phyloP scores from a whole-genome alignment of 2,113 vertebrate genomes.

The Rhabdomys dilectus region DNA sequence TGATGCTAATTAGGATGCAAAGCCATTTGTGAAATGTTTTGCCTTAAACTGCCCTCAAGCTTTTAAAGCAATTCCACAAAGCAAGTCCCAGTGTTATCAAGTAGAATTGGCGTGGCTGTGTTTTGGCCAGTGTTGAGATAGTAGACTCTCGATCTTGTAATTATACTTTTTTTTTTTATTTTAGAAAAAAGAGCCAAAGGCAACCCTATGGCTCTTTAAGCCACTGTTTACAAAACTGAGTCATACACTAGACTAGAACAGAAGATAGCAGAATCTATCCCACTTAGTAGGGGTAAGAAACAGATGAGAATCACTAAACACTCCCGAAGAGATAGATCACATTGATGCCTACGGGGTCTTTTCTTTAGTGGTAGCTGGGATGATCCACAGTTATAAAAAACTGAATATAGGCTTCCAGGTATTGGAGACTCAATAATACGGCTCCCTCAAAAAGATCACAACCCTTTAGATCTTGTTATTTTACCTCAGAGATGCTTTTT shows the following conservation, averaged over 20 bases:
- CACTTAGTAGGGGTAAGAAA: not conserved
- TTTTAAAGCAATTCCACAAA: not conserved
- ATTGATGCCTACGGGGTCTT: not conserved
- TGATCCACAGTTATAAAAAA: constrained; percentile 21
- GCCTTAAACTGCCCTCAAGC: not conserved
- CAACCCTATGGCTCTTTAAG: not conserved
- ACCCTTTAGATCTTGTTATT: constrained; percentile 64
- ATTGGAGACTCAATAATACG: not conserved
- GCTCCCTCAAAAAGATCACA: not conserved
- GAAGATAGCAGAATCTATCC: not conserved
- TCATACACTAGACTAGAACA: not conserved
- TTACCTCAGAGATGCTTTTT: constrained; percentile 56
- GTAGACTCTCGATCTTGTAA: not conserved
- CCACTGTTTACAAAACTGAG: constrained; percentile 13
- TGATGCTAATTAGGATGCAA: not conserved
- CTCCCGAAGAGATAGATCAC: not conserved
- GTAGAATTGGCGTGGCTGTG: not conserved
- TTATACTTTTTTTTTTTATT: not conserved
- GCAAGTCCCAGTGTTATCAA: not conserved
- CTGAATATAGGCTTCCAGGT: not conserved
- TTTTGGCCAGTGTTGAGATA: not conserved
- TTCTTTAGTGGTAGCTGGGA: not conserved
- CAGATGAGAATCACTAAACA: not conserved
- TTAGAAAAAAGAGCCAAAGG: not conserved
- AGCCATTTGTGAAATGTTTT: constrained; percentile 8